Evolutionary conservation across 2,888 invertebrate species (phyloP).

Genomic region (Gastrophysa polygoni): DNA sequence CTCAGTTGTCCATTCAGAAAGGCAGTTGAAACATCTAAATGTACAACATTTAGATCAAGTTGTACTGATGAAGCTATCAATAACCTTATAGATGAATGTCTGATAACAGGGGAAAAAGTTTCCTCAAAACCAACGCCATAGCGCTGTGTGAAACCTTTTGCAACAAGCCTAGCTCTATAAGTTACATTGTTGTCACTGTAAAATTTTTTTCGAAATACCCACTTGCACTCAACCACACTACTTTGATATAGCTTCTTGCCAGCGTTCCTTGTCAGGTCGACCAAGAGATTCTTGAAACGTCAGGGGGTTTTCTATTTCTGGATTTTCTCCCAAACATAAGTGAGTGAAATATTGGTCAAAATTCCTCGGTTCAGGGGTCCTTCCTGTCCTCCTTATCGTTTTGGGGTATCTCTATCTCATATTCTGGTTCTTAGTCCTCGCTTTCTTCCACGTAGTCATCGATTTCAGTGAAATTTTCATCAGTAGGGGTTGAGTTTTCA

Average conservation of each 20-base stretch:
- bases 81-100: not conserved
- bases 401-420: not conserved
- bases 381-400: not conserved
- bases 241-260: constrained; percentile 30
- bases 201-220: constrained; percentile 5
- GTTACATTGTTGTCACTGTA: not conserved
- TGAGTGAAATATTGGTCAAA: not conserved
- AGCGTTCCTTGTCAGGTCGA: constrained; percentile 20
- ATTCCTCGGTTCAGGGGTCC: not conserved
- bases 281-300: constrained; percentile 21
- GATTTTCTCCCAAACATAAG: not conserved
- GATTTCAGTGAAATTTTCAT: no score
- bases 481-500: no score
- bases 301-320: not conserved
- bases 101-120: constrained; percentile 3
- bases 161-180: not conserved
- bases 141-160: constrained; percentile 1
- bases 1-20: not conserved
- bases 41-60: not conserved
- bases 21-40: not conserved
- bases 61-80: not conserved
- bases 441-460: not conserved
- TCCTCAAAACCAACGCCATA: not conserved
- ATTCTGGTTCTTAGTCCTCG: not conserved
- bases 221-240: constrained; percentile 6